A percentile compares a stretch with the other conserved stretches of the same genome.
Evolutionary conservation across 2,113 vertebrate genomes (phyloP).

Genomic region (Perognathus longimembris): DNA sequence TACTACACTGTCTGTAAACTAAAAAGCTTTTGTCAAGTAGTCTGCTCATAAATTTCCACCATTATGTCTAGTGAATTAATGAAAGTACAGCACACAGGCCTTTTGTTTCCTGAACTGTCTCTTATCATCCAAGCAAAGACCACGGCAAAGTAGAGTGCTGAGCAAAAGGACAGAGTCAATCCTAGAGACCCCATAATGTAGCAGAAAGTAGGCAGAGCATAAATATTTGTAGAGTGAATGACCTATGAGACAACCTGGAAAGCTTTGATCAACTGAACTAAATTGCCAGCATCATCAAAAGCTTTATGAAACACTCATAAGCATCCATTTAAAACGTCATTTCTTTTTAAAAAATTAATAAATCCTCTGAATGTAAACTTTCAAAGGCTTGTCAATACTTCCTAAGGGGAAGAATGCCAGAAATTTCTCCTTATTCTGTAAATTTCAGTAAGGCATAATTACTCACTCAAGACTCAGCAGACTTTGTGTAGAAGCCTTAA

Average conservation of each 20-base stretch:
- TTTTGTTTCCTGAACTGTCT: neutral
- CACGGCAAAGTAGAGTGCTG: neutral
- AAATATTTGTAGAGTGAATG: neutral
- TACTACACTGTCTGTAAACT: neutral
- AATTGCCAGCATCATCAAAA: neutral
- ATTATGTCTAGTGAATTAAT: neutral
- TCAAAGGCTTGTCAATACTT: conserved; percentile 6
- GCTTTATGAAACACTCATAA: neutral
- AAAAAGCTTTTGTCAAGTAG: neutral
- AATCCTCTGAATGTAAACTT: conserved; percentile 12
- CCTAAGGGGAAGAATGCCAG: conserved; percentile 16
- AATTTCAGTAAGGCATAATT: neutral
- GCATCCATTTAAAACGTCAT: conserved; percentile 6
- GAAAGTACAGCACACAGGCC: neutral
- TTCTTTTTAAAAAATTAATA: neutral
- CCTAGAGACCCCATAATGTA: neutral
- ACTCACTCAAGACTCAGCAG: neutral
- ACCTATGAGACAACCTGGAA: neutral
- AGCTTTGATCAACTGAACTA: neutral
- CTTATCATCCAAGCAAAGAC: neutral
- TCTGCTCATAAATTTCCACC: neutral
- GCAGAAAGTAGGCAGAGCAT: neutral
- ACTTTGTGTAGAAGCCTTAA: conserved; percentile 39
- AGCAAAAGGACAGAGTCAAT: neutral
- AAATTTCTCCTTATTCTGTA: conserved; percentile 8